These are phyloP conservation scores for Phalloptychus januarius DNA, from an alignment of 2,797 vertebrate species.

Conservation along the genomic window DNA sequence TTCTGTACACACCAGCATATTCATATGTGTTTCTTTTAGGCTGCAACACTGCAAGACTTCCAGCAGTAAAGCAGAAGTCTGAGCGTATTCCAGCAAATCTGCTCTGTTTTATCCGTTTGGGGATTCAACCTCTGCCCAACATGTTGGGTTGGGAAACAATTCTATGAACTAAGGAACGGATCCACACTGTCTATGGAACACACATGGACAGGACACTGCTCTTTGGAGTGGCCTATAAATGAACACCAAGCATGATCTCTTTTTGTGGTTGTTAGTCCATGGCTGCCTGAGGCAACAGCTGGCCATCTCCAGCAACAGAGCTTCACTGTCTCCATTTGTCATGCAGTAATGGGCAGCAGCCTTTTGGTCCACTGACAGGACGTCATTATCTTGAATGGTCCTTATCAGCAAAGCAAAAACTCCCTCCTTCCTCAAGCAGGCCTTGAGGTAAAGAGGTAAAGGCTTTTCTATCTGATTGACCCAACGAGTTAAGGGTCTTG, in stretches of 20 bases:
- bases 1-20: not conserved
- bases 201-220: not conserved
- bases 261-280: not conserved
- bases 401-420: slow-evolving; percentile 46
- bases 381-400: slow-evolving; percentile 29
- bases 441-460: slow-evolving; percentile 37
- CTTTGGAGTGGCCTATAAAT: not conserved
- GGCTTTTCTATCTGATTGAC: slow-evolving; percentile 37
- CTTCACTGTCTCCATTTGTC: slow-evolving; percentile 8
- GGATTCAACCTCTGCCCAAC: not conserved
- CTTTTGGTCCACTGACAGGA: slow-evolving; percentile 18
- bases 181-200: not conserved
- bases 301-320: not conserved
- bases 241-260: not conserved
- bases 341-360: slow-evolving; percentile 20
- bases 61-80: not conserved
- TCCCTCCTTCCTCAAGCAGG: slow-evolving; percentile 38
- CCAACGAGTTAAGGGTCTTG: slow-evolving; percentile 22
- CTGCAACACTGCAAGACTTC: not conserved
- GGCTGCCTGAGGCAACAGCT: slow-evolving; percentile 10
- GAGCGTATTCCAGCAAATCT: not conserved
- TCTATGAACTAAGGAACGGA: not conserved
- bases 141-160: not conserved
- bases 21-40: not conserved
- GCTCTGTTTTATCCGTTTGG: not conserved